Evolutionary conservation across 1,140 invertebrate species (phyloP), one percentile per base, ranked within the genome.

Genomic region (Brachystomella parvula): DNA sequence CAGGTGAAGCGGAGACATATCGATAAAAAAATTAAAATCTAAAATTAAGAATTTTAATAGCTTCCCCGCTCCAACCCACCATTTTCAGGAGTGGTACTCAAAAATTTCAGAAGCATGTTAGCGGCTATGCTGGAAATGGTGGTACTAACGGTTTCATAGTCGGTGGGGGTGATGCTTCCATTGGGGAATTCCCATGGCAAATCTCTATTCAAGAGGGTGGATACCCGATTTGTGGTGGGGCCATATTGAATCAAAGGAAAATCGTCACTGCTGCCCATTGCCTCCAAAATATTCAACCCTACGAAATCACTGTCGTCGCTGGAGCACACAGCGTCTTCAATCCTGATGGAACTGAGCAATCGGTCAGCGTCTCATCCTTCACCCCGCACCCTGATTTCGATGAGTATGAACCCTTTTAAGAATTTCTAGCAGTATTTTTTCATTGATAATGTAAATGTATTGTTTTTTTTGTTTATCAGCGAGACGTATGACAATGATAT

Each of bases 261-360:
- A 61, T 61, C 29, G 3, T 61, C 3, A 65, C 49, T 59, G 64
- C 64, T 21, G 64, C 62, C 28, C 62, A 64, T 24, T 64, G 62
- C 28, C 17, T 64, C 3, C 3, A 15, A 2, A 21, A 17, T 3
- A 3, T 24, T 21, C 15, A 9, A 9, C 9, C 32, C 3, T 15
- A 2, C 2, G 29, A 29, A 15, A 6, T 64, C 44, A 3, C n/a
- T 12, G 62, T 64, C n/a, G 62, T 64, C 15, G 62, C 62, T 59
- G 62, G 62, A 15, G 62, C 21, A 2, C 62, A 57, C 47, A 44
- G 28, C 26, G 9, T 64, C 9, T 64, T 64, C 30, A 44, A 56
- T 17, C 44, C 44, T 3, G 62, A 53, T 12, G 62, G 62, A n/a
- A 24, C 39, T 49, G 62, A 64, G 28, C 62, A 64, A 24, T 12